Conservation (phyloP, 2,888 invertebrate genomes). For the Helobdella robusta region DNA sequence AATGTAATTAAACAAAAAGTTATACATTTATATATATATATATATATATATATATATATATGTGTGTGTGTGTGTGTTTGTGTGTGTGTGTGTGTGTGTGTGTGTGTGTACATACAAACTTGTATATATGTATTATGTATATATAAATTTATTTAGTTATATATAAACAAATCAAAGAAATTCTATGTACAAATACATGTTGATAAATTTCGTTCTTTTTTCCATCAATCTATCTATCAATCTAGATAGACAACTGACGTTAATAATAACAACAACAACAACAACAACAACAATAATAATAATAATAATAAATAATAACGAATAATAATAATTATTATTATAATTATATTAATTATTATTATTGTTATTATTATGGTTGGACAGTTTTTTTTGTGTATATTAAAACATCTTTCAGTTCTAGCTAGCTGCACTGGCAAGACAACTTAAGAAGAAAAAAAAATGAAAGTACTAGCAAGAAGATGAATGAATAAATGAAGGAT, state of each 20-base stretch:
- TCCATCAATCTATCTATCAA: too few relatives aligned
- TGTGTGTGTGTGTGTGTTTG: not conserved
- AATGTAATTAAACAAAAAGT: too few relatives aligned
- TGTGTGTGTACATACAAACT: not conserved
- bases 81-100: conserved; percentile 3
- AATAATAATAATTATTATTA: not conserved
- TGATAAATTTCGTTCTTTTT: too few relatives aligned
- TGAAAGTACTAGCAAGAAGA: not conserved
- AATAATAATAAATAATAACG: not conserved
- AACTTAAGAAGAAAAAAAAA: not conserved
- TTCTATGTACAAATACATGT: not conserved
- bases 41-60: conserved; percentile 1
- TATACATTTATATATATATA: not conserved
- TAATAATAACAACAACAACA: too few relatives aligned
- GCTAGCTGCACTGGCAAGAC: not conserved
- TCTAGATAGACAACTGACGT: too few relatives aligned
- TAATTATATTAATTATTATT: not conserved
- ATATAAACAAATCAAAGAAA: not conserved
- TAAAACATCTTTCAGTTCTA: not conserved
- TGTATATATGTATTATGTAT: not conserved
- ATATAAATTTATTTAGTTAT: not conserved
- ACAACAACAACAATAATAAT: not conserved
- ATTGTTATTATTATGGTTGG: not conserved
- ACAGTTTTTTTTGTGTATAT: too few relatives aligned
- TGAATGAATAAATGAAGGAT: not conserved